Conservation (phyloP, 2,113 vertebrate genomes). For the Cyprinus carpio region DNA sequence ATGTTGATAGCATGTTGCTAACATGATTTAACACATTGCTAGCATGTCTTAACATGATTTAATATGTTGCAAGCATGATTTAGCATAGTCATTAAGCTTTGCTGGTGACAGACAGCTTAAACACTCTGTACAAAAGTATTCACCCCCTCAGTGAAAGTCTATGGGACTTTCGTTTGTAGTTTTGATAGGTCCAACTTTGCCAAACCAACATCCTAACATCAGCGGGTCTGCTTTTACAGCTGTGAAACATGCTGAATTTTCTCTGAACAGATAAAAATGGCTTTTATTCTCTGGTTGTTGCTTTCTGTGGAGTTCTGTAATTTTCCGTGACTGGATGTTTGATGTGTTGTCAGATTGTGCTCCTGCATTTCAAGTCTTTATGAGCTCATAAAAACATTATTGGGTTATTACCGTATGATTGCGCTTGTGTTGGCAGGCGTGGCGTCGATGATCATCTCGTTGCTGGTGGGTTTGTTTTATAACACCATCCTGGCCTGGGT, state of each 20-base stretch:
- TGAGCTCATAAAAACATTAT: not conserved
- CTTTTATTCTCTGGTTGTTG: not conserved
- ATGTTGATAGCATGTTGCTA: too few species aligned
- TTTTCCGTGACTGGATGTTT: not conserved
- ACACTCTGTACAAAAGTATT: too few species aligned
- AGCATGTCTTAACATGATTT: too few species aligned
- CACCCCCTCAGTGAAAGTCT: too few species aligned
- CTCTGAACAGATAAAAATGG: not conserved
- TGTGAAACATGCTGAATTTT: not conserved
- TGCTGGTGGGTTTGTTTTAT: constrained; percentile 83
- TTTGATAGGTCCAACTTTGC: not conserved
- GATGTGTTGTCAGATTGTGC: not conserved
- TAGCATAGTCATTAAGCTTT: too few species aligned
- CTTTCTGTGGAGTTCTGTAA: not conserved
- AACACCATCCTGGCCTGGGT: constrained; percentile 86
- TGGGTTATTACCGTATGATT: not conserved
- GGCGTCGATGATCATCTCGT: constrained; percentile 81
- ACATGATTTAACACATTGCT: too few species aligned
- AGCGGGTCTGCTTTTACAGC: not conserved
- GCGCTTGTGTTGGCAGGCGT: constrained; percentile 70
- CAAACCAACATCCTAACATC: not conserved
- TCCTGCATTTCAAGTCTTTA: not conserved
- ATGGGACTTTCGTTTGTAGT: too few species aligned
- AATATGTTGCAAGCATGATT: too few species aligned
- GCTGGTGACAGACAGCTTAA: too few species aligned